phyloP scores from a whole-genome alignment of 2,113 vertebrate genomes.

The Myocastor coypus region DNA sequence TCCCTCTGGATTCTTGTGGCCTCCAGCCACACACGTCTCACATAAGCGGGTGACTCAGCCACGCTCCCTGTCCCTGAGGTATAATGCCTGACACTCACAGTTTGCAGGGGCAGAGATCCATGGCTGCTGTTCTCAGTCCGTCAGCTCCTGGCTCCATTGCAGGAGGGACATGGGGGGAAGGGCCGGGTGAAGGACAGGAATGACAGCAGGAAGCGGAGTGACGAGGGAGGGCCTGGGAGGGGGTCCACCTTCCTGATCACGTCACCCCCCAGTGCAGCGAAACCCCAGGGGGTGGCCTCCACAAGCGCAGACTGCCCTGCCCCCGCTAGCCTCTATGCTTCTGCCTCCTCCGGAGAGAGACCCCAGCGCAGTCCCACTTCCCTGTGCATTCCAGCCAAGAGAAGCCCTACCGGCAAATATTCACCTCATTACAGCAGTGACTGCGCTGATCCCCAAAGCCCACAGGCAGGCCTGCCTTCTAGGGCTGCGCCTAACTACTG shows the following conservation, averaged over 20 bases:
- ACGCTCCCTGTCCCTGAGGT: background rate
- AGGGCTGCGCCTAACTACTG: rapidly evolving
- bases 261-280: background rate
- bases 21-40: too few relatives aligned
- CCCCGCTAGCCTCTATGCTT: background rate
- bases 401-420: background rate
- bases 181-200: background rate
- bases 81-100: background rate
- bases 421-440: background rate
- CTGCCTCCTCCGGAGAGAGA: background rate
- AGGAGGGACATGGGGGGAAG: background rate
- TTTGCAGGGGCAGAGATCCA: background rate
- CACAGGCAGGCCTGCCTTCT: rapidly evolving
- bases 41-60: background rate
- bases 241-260: background rate
- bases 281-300: rapidly evolving
- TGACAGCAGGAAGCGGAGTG: background rate
- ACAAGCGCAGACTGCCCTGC: rapidly evolving
- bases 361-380: too few relatives aligned
- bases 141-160: background rate
- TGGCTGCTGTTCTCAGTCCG: background rate
- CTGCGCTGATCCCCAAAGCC: background rate
- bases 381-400: too few relatives aligned
- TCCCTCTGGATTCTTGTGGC: background rate
- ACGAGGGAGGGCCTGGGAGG: background rate